Conservation (phyloP, 2,113 vertebrate species). For the Larimichthys crocea region DNA sequence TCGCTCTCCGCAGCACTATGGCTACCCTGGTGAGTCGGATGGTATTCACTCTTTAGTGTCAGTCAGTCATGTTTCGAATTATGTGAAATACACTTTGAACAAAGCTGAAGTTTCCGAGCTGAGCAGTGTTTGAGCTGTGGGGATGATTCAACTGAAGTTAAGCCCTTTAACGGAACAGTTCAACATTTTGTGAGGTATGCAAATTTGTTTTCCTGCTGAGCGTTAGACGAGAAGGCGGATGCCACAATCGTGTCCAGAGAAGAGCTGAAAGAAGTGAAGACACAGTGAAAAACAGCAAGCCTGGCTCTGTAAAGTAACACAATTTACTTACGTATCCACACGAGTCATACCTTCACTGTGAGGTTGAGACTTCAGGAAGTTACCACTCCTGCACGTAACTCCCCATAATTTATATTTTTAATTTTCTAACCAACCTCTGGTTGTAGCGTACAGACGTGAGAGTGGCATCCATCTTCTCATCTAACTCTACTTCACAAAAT, state of each 20-base stretch:
- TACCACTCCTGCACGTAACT: too few species aligned
- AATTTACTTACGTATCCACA: neutral
- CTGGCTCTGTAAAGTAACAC: neutral
- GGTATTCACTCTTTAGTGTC: neutral
- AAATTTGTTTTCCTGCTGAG: neutral
- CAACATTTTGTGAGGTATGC: neutral
- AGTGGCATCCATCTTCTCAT: neutral
- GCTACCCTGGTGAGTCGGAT: constrained; percentile 89
- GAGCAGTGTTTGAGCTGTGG: neutral
- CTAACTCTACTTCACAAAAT: neutral
- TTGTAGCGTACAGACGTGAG: neutral
- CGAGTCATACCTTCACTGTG: neutral
- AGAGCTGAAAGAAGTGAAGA: neutral
- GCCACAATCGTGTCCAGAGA: too few species aligned
- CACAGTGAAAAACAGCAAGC: neutral
- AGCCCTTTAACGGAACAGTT: neutral
- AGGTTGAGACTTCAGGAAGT: too few species aligned
- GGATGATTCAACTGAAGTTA: neutral
- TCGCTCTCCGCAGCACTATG: constrained; percentile 94
- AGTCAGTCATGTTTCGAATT: neutral
- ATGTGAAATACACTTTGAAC: neutral
- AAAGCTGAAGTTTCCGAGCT: neutral
- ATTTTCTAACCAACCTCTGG: neutral
- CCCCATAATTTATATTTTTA: too few species aligned
- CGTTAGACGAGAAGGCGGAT: neutral